These are phyloP conservation scores for Scolopax bukidnonensis DNA, from an alignment of 2,797 vertebrate genomes.

Conservation along the genomic window DNA sequence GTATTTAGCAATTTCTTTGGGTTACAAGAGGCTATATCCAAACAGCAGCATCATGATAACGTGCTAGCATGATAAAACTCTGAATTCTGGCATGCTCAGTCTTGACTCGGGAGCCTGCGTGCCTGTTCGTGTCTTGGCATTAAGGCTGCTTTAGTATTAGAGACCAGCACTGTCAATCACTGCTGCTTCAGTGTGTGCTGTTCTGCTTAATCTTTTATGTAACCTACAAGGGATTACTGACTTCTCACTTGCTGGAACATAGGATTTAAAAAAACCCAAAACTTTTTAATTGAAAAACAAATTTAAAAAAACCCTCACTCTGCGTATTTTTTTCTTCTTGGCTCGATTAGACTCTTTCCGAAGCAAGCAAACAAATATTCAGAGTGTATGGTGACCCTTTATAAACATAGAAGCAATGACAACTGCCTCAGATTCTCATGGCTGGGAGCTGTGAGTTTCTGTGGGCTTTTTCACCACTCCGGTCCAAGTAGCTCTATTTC, in stretches of 20 bases:
- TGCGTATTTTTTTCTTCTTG: not conserved
- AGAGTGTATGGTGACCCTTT: not conserved
- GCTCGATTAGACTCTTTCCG: not conserved
- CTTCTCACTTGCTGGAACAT: not conserved
- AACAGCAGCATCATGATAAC: not conserved
- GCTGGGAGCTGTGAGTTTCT: not conserved
- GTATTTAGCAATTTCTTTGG: not conserved
- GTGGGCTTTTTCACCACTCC: not conserved
- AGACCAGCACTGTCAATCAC: not conserved
- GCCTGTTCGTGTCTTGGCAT: not conserved
- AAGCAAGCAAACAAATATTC: not conserved
- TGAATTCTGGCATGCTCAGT: not conserved
- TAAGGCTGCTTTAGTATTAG: not conserved
- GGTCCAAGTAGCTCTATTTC: not conserved
- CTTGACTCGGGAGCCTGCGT: not conserved
- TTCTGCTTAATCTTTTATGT: conserved; percentile 59
- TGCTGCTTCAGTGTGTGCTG: not conserved
- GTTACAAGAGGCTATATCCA: not conserved
- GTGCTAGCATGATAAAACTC: not conserved
- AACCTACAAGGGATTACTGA: conserved; percentile 17
- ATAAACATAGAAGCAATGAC: not conserved
- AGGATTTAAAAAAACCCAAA: not conserved
- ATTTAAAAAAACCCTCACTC: not conserved
- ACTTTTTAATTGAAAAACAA: not conserved
- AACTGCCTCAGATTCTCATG: not conserved